These are phyloP conservation scores for Esperia sulphurella DNA, from an alignment of 2,888 invertebrate species.

Conservation along the genomic window DNA sequence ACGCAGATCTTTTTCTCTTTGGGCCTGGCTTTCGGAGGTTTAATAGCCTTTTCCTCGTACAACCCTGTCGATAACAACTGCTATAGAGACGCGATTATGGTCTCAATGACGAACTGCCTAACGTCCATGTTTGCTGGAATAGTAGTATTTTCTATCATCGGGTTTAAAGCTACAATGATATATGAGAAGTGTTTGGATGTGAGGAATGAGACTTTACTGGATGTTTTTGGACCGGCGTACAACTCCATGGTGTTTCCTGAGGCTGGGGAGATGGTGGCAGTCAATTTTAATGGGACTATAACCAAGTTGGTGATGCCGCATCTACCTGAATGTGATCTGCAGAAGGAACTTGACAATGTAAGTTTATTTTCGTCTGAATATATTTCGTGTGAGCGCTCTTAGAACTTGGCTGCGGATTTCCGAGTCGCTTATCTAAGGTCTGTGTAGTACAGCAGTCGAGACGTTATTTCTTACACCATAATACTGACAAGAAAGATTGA, in stretches of 20 bases:
- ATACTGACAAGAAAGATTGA: no score
- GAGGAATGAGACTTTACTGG: constrained; percentile 80
- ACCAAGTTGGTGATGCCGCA: constrained; percentile 81
- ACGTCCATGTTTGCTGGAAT: constrained; percentile 98
- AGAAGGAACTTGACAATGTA: constrained; percentile 93
- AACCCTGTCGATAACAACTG: constrained; percentile 98
- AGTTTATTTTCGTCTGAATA: constrained; percentile 47
- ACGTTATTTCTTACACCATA: no score
- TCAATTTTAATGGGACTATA: constrained; percentile 75
- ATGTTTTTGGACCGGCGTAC: constrained; percentile 75
- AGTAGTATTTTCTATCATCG: constrained; percentile 97
- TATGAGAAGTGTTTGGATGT: constrained; percentile 85
- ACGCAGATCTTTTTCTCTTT: constrained; percentile 98
- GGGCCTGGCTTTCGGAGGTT: constrained; percentile 96
- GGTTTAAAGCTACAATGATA: constrained; percentile 93
- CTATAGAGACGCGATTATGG: constrained; percentile 94
- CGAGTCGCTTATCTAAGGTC: no score
- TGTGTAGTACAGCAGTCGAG: no score
- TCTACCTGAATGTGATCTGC: constrained; percentile 88
- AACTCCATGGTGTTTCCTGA: constrained; percentile 71
- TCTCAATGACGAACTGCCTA: constrained; percentile 94
- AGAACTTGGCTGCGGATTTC: no score
- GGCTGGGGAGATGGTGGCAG: constrained; percentile 75
- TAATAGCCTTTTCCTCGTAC: constrained; percentile 97
- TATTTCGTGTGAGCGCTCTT: background rate